Evolutionary conservation across 1,140 invertebrate species (phyloP).

Genomic region (Diorhabda elongata): DNA sequence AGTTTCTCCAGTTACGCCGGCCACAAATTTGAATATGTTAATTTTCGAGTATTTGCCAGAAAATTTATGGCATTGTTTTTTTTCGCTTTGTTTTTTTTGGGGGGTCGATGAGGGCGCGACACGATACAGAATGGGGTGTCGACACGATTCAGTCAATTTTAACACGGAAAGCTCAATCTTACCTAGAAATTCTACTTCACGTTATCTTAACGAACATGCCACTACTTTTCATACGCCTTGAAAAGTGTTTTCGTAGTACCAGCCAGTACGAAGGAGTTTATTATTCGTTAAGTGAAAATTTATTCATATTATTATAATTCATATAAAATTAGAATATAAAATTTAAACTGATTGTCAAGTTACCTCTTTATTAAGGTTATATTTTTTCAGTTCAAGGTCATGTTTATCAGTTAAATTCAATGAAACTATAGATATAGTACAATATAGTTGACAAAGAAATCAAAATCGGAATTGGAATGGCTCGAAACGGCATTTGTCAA

Average conservation of each 20-base stretch:
- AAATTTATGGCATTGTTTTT: conserved; percentile 32
- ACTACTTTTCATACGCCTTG: not conserved
- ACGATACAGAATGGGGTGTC: conserved; percentile 35
- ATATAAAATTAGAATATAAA: too few species aligned
- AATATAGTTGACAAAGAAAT: too few species aligned
- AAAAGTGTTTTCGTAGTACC: not conserved
- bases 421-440: too few species aligned
- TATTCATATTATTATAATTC: too few species aligned
- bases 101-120: conserved; percentile 32
- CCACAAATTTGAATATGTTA: conserved; percentile 36
- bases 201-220: not conserved
- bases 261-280: not conserved
- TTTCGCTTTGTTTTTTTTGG: conserved; percentile 17
- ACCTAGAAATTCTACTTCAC: conserved; percentile 24
- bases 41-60: conserved; percentile 28
- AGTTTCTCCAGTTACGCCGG: conserved; percentile 32
- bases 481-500: too few species aligned
- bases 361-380: too few species aligned
- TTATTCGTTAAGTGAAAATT: too few species aligned
- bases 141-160: conserved; percentile 38
- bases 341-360: too few species aligned
- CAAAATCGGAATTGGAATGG: too few species aligned
- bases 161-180: conserved; percentile 36
- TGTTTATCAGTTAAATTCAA: too few species aligned
- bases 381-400: too few species aligned